phyloP scores from a whole-genome alignment of 2,888 invertebrate species.

The Prosapia bicincta region DNA sequence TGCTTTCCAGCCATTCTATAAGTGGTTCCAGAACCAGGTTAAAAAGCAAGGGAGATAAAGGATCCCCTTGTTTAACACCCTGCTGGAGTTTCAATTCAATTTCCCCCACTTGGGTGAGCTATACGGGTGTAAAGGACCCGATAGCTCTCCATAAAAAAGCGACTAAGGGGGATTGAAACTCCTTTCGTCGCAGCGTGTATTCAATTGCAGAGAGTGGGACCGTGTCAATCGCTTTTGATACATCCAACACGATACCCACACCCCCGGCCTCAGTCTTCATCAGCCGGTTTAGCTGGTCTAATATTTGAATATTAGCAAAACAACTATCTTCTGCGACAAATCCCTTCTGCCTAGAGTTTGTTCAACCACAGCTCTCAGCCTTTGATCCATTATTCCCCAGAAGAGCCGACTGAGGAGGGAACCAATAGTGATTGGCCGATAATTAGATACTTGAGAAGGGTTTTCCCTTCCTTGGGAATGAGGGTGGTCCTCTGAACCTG shows the following conservation, averaged over 20 bases:
- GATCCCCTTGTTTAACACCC: constrained; percentile 34
- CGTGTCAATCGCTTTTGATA: constrained; percentile 38
- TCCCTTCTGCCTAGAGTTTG: constrained; percentile 43
- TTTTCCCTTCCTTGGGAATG: constrained; percentile 43
- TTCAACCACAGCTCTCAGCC: too few species aligned
- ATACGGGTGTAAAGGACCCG: too few species aligned
- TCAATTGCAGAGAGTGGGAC: constrained; percentile 33
- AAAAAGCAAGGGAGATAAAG: constrained; percentile 30
- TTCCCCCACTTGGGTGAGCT: too few species aligned
- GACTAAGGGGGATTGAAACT: constrained; percentile 6
- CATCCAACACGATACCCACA: constrained; percentile 34
- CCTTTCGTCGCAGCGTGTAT: neutral
- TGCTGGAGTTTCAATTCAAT: neutral
- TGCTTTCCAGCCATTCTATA: too few species aligned
- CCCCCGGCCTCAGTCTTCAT: constrained; percentile 21
- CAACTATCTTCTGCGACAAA: constrained; percentile 41
- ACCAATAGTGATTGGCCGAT: constrained; percentile 40
- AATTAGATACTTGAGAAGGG: too few species aligned
- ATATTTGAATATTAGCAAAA: constrained; percentile 24
- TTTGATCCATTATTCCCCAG: too few species aligned
- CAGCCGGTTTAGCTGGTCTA: constrained; percentile 10
- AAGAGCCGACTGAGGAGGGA: too few species aligned
- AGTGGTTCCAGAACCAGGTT: constrained; percentile 31
- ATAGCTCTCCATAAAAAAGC: too few species aligned
- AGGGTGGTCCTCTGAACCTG: constrained; percentile 41